These are phyloP conservation scores for Grammomys surdaster DNA, from an alignment of 2,113 vertebrate genomes.

Conservation along the genomic window DNA sequence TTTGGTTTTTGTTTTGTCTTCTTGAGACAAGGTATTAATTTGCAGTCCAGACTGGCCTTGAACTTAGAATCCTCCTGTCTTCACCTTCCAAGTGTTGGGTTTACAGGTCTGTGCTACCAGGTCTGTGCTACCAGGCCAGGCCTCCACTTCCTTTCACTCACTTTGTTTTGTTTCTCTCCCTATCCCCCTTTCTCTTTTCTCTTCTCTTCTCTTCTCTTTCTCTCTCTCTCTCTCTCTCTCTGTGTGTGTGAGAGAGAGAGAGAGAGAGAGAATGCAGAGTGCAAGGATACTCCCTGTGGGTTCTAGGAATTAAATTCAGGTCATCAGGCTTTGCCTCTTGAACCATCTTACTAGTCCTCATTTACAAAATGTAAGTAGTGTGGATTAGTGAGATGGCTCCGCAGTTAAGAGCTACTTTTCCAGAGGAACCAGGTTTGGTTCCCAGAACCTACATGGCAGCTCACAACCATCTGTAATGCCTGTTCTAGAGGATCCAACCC, in stretches of 20 bases:
- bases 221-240: accelerated
- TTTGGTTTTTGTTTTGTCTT: background rate
- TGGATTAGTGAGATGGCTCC: background rate
- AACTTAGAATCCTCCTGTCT: background rate
- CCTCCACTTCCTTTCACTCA: background rate
- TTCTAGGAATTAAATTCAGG: background rate
- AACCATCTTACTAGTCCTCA: background rate
- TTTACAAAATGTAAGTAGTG: background rate
- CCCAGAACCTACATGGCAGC: background rate
- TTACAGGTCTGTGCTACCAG: background rate
- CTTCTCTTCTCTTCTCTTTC: too few species aligned
- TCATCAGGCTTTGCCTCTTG: background rate
- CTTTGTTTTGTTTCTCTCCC: too few species aligned
- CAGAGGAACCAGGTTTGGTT: background rate
- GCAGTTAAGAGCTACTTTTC: background rate
- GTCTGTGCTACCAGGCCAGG: background rate
- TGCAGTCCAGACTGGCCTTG: background rate
- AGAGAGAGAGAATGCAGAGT: too few species aligned
- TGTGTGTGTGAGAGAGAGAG: too few species aligned
- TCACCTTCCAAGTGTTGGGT: background rate
- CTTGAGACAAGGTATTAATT: background rate
- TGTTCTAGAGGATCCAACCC: background rate
- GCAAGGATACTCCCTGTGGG: background rate
- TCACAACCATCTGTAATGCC: background rate
- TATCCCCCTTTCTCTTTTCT: too few species aligned